A percentile compares a stretch with the other conserved stretches of the same genome.
Conservation (phyloP, 2,797 vertebrate species). For the Momotus momota region DNA sequence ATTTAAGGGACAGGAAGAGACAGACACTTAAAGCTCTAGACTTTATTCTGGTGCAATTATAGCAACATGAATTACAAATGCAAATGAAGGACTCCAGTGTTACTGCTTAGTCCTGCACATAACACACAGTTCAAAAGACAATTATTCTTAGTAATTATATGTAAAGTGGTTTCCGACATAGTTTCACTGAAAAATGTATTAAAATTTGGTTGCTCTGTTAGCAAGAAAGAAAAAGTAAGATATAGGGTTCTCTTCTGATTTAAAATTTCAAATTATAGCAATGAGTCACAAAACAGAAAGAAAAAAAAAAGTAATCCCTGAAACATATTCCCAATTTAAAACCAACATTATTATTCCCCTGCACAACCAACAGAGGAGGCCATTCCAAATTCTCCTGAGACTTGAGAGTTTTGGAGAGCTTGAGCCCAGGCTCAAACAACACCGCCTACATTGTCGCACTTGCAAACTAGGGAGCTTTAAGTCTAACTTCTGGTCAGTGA, state of each 20-base stretch:
- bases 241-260: background rate
- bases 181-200: background rate
- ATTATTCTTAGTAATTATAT: background rate
- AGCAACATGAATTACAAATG: background rate
- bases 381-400: background rate
- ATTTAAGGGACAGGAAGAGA: slow-evolving; percentile 15
- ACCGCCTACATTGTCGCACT: background rate
- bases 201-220: background rate
- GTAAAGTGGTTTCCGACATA: background rate
- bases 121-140: background rate
- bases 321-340: background rate
- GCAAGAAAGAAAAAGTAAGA: background rate
- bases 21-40: background rate
- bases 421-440: background rate
- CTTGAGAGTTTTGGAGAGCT: background rate
- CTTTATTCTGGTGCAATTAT: slow-evolving; percentile 1
- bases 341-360: background rate
- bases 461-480: background rate
- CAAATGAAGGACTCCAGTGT: background rate
- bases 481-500: background rate
- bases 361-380: background rate
- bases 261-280: background rate
- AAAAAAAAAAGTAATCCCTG: background rate
- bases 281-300: accelerated
- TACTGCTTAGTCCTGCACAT: background rate